A percentile compares a stretch with the other conserved stretches of the same genome.
Evolutionary conservation across 2,113 vertebrate species (phyloP).

Genomic region (Microtus oregoni): DNA sequence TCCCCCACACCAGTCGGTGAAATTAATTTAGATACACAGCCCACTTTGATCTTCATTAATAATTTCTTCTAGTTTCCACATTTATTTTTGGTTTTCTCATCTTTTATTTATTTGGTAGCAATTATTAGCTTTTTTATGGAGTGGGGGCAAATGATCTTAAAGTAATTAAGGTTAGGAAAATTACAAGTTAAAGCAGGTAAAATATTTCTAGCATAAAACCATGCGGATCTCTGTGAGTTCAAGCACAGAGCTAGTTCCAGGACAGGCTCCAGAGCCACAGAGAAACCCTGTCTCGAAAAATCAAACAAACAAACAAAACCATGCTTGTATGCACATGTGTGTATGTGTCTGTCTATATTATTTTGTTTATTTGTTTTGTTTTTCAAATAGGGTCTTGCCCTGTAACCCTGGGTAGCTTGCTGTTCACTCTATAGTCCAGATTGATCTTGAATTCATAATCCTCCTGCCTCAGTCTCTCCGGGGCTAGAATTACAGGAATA

Average conservation of each 20-base stretch:
- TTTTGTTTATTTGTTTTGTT: background rate
- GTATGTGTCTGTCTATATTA: background rate
- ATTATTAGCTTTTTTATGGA: slow-evolving; percentile 79
- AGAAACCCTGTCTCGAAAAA: too few relatives aligned
- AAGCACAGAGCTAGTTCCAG: too few relatives aligned
- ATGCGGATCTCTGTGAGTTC: too few relatives aligned
- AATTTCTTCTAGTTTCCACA: slow-evolving; percentile 77
- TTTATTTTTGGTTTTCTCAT: slow-evolving; percentile 81
- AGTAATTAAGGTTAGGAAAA: slow-evolving; percentile 68
- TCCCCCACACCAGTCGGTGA: slow-evolving; percentile 67
- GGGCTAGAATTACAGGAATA: background rate
- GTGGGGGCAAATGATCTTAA: slow-evolving; percentile 51
- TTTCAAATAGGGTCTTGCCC: background rate
- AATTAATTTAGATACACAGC: slow-evolving; percentile 76
- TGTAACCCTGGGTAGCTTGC: background rate
- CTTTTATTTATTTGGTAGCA: slow-evolving; percentile 79
- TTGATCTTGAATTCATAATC: background rate
- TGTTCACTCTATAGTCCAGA: background rate
- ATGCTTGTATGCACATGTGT: too few relatives aligned
- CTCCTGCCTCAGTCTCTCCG: background rate
- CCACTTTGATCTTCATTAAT: slow-evolving; percentile 80
- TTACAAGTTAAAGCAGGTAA: slow-evolving; percentile 56
- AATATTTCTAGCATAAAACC: slow-evolving; percentile 35
- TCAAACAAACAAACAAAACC: too few relatives aligned
- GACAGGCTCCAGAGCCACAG: too few relatives aligned